A percentile compares a stretch with the other conserved stretches of the same genome.
phyloP scores from a whole-genome alignment of 2,113 vertebrate species.

The human region DNA sequence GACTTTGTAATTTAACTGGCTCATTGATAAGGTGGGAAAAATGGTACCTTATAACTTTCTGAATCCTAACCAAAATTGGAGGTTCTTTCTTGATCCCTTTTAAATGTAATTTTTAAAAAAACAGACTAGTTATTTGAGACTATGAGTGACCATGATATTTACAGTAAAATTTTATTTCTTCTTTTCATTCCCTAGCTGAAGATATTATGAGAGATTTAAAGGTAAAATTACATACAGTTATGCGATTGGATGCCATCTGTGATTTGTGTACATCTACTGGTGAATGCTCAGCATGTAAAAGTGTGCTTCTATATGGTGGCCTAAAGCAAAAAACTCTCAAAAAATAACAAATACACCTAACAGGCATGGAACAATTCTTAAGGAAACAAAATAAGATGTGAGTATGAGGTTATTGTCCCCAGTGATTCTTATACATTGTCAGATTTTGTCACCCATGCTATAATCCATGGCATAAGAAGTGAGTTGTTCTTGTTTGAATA shows the following conservation, averaged over 20 bases:
- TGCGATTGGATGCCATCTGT: background rate
- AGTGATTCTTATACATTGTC: slow-evolving; percentile 56
- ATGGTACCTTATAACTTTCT: background rate
- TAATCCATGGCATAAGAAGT: slow-evolving; percentile 49
- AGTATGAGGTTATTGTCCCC: slow-evolving; percentile 21
- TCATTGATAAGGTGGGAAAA: background rate
- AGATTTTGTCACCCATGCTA: slow-evolving; percentile 58
- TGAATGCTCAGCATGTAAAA: slow-evolving; percentile 32
- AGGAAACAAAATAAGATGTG: slow-evolving; percentile 69
- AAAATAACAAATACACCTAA: slow-evolving; percentile 46
- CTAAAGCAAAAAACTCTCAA: background rate
- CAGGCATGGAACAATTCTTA: background rate
- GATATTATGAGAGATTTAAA: slow-evolving; percentile 62
- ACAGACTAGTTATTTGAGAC: background rate
- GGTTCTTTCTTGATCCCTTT: background rate
- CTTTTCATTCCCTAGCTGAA: slow-evolving; percentile 56
- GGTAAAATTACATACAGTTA: background rate
- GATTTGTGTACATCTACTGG: background rate
- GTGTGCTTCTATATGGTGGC: background rate
- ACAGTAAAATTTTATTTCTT: slow-evolving; percentile 73
- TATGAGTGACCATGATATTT: slow-evolving; percentile 69
- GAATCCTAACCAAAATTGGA: background rate
- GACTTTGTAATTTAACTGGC: background rate
- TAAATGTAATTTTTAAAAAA: background rate
- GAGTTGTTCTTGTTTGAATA: slow-evolving; percentile 52